phyloP scores from a whole-genome alignment of 2,797 vertebrate genomes.

The Enoplosus armatus region DNA sequence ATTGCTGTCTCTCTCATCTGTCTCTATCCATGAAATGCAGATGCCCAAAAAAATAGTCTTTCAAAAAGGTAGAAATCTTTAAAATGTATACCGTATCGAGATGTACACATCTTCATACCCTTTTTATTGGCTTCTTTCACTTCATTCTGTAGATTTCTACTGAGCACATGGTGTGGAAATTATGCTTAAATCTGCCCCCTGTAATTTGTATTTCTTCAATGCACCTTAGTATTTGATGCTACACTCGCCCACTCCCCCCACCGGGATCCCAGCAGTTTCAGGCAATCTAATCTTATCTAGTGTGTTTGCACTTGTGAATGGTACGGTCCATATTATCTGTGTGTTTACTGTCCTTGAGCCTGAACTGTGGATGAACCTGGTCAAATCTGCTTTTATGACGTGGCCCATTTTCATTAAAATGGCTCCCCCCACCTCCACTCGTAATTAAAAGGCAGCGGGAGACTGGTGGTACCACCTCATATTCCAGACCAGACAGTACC shows the following conservation, averaged over 20 bases:
- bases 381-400: slow-evolving; percentile 79
- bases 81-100: not conserved
- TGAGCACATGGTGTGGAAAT: not conserved
- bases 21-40: too few relatives aligned
- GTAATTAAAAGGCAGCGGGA: slow-evolving; percentile 80
- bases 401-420: slow-evolving; percentile 78
- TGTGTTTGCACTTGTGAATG: slow-evolving; percentile 55
- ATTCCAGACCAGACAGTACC: slow-evolving; percentile 76
- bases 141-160: not conserved
- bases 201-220: not conserved
- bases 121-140: not conserved
- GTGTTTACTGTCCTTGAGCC: slow-evolving; percentile 76
- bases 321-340: slow-evolving; percentile 57
- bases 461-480: slow-evolving; percentile 79
- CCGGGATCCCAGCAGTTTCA: slow-evolving; percentile 20
- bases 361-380: slow-evolving; percentile 79
- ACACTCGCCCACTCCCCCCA: not conserved
- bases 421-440: slow-evolving; percentile 52
- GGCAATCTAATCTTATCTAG: slow-evolving; percentile 59
- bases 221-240: slow-evolving; percentile 1
- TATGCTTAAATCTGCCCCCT: not conserved
- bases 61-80: not conserved
- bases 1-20: too few relatives aligned
- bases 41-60: too few relatives aligned
- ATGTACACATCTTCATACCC: not conserved